Percentiles rank a stretch among this genome's conserved stretches.
phyloP scores from a whole-genome alignment of 2,113 vertebrate genomes.

The Passer montanus region DNA sequence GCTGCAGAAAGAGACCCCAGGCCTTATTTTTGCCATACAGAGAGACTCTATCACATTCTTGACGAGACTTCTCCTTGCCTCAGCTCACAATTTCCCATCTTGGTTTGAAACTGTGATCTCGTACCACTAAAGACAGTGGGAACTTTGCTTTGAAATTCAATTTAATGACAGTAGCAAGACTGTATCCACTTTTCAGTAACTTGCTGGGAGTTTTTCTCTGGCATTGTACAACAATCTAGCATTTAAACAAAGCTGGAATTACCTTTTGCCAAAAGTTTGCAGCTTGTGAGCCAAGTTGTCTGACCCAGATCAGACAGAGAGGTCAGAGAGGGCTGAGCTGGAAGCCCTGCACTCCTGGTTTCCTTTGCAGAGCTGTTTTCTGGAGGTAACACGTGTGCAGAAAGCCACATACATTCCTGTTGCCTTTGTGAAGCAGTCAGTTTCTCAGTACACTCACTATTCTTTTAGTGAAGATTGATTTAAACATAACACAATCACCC shows the following conservation, averaged over 20 bases:
- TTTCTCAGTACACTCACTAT: neutral
- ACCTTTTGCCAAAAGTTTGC: neutral
- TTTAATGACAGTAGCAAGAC: neutral
- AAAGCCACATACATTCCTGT: neutral
- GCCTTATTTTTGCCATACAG: neutral
- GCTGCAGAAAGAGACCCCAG: neutral
- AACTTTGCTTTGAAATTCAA: conserved; percentile 1
- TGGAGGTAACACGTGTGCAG: neutral
- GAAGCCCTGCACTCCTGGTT: neutral
- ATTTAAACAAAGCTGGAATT: neutral
- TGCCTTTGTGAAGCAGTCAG: neutral
- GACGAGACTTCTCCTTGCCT: accelerated
- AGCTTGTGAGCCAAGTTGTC: neutral
- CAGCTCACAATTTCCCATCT: neutral
- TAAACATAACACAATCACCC: neutral
- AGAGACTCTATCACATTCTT: neutral
- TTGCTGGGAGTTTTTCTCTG: neutral
- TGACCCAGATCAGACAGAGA: neutral
- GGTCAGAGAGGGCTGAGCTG: neutral
- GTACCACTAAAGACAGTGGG: neutral
- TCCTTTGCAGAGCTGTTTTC: neutral
- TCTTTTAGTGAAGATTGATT: neutral
- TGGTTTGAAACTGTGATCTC: neutral
- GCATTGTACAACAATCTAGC: neutral
- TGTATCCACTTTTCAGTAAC: neutral